Conservation (phyloP, 2,888 invertebrate genomes). For the Ectobius pallidus region DNA sequence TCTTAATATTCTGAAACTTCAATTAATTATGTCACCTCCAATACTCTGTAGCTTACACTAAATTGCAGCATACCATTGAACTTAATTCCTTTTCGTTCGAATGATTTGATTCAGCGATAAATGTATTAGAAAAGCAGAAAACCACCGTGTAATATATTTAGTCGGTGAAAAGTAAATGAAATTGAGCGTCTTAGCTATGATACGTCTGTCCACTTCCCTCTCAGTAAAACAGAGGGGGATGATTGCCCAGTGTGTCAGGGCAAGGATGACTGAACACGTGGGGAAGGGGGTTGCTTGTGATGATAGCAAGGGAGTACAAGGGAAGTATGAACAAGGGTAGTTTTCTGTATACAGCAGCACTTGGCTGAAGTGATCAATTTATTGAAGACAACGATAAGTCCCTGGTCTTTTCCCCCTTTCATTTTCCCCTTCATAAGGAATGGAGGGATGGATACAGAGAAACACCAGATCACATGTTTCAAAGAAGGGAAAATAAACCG, state of each 20-base stretch:
- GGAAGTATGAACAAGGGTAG: constrained; percentile 24
- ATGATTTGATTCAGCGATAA: too few relatives aligned
- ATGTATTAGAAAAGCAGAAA: too few relatives aligned
- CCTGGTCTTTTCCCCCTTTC: constrained; percentile 1
- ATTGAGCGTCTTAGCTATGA: background rate
- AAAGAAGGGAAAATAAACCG: background rate
- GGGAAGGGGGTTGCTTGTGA: constrained; percentile 3
- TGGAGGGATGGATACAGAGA: background rate
- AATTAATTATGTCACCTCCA: too few relatives aligned
- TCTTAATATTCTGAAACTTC: too few relatives aligned
- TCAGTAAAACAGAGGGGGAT: constrained; percentile 6
- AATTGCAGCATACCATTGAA: too few relatives aligned
- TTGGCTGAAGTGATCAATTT: constrained; percentile 38
- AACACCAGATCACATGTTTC: constrained; percentile 15
- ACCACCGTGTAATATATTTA: too few relatives aligned
- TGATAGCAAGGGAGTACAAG: constrained; percentile 21
- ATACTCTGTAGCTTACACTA: too few relatives aligned
- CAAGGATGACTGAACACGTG: constrained; percentile 10
- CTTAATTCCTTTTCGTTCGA: too few relatives aligned
- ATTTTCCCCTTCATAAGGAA: constrained; percentile 7
- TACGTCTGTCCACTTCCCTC: background rate
- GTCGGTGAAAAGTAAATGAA: too few relatives aligned
- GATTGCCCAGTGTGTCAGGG: constrained; percentile 2
- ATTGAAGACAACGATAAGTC: constrained; percentile 36
- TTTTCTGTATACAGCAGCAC: constrained; percentile 33